phyloP scores from a whole-genome alignment of 2,888 invertebrate species.

The Scaeva pyrastri region DNA sequence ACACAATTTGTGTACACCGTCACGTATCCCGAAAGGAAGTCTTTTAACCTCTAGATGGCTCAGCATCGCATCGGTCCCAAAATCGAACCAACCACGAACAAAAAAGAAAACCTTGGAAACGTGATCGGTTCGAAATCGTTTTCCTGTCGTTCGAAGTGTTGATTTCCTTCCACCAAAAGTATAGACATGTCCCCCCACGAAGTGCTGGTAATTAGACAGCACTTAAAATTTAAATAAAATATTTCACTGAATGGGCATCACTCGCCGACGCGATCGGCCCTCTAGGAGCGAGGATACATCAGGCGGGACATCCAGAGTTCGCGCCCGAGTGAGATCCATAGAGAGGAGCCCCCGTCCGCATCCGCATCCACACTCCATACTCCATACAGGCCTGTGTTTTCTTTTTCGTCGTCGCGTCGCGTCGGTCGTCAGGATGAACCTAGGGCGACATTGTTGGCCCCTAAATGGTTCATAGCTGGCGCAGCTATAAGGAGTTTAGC shows the following conservation, averaged over 20 bases:
- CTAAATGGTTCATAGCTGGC: constrained; percentile 59
- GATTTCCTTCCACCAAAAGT: constrained; percentile 47
- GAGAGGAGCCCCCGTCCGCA: constrained; percentile 6
- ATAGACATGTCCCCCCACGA: constrained; percentile 43
- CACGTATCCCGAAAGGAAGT: constrained; percentile 73
- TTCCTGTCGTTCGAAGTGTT: constrained; percentile 67
- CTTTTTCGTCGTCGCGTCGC: no score
- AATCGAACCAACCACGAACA: constrained; percentile 58
- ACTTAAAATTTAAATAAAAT: constrained; percentile 74
- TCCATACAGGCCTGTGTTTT: constrained; percentile 1
- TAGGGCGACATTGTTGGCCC: constrained; percentile 59
- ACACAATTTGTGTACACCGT: constrained; percentile 70
- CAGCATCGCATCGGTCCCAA: constrained; percentile 45
- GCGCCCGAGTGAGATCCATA: no score
- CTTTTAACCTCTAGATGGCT: constrained; percentile 69
- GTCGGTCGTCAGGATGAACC: constrained; percentile 60
- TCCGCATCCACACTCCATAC: neutral
- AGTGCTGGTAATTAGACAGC: constrained; percentile 72
- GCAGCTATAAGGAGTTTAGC: constrained; percentile 21
- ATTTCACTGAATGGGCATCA: constrained; percentile 65
- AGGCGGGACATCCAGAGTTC: constrained; percentile 3
- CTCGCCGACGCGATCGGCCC: neutral
- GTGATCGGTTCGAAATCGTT: constrained; percentile 71
- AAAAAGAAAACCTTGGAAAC: constrained; percentile 55
- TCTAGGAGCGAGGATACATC: neutral